Evolutionary conservation across 1,140 invertebrate genomes (phyloP).

Genomic region (Homalodisca vitripennis): DNA sequence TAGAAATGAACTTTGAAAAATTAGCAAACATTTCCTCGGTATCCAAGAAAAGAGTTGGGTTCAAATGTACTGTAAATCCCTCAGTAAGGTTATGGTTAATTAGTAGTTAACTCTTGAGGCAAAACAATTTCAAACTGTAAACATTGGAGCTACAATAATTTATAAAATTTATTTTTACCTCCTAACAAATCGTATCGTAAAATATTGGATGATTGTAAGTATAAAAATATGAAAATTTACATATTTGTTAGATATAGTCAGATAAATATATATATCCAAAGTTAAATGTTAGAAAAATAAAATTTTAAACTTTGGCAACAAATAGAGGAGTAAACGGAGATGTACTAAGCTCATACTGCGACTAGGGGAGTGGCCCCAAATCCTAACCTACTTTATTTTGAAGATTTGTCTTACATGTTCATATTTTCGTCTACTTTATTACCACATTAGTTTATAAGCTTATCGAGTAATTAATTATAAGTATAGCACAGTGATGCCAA

Average conservation of each 20-base stretch:
- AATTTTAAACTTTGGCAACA: slow-evolving; percentile 7
- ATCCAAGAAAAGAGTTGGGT: too few relatives aligned
- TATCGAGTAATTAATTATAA: too few relatives aligned
- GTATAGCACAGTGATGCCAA: too few relatives aligned
- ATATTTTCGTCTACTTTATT: too few relatives aligned
- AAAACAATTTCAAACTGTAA: slow-evolving; percentile 8
- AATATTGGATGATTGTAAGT: background rate
- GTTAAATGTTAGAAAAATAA: slow-evolving; percentile 23
- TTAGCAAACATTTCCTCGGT: too few relatives aligned
- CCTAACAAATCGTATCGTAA: background rate
- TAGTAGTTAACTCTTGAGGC: background rate
- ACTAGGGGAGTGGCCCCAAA: background rate
- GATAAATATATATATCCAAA: slow-evolving; percentile 21
- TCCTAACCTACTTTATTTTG: too few relatives aligned
- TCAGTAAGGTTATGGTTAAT: too few relatives aligned
- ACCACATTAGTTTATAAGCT: too few relatives aligned
- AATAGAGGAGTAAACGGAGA: background rate
- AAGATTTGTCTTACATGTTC: too few relatives aligned
- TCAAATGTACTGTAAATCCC: too few relatives aligned
- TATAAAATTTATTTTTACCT: slow-evolving; percentile 2
- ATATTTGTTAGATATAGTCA: background rate
- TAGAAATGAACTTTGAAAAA: too few relatives aligned
- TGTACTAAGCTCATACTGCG: background rate
- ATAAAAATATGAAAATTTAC: slow-evolving; percentile 5
- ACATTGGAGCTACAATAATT: background rate